Base-by-base conservation (phyloP, 2,888 invertebrate genomes). In the Rhagonycha fulva region DNA sequence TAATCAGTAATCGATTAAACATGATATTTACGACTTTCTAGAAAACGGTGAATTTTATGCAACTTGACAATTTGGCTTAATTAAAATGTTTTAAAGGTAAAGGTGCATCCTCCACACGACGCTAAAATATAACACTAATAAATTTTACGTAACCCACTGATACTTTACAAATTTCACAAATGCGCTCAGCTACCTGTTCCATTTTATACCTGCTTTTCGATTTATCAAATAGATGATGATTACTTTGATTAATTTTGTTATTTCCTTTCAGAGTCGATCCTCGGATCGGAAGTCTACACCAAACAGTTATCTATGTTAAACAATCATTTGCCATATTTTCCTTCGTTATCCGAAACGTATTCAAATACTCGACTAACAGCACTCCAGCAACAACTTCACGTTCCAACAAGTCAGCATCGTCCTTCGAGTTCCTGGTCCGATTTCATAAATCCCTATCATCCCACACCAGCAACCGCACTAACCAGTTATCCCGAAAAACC, bases 381-480 rank as follows among this genome's bases (percentile, higher is more conserved):
- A 11, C 89, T 92, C 0, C 88, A 89, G 72, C 88, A 88, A 74
- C 89, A 88, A 81, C 83, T 88, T 14, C 88, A 88, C 81, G 83
- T 92, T 68, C 89, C 90, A 47, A 90, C 90, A 77, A 89, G 91
- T 3, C 86, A 83, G 28, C 79, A 89, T 87, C 0, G 90, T 88
- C 82, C 82, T 11, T 79, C 71, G 12, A 81, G 78, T 63, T 79
- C 81, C 1, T 92, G 91, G 92, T 90, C 91, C 72, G 89, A 90
- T 82, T 89, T 91, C 76, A 90, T 91, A 87, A 88, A 91, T 83
- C 91, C 91, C 0, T 88, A 89, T 72, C 82, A 81, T 9, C 70
- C 74, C 84, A 86, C 23, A 88, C 88, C 76, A 81, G 87, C 9
- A 87, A 88, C 82, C 70, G 75, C 70, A 23, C 76, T 26, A 61